Evolutionary conservation across 2,797 vertebrate species (phyloP), one percentile per base, ranked within the genome.

Genomic region (Lacerta bilineata): DNA sequence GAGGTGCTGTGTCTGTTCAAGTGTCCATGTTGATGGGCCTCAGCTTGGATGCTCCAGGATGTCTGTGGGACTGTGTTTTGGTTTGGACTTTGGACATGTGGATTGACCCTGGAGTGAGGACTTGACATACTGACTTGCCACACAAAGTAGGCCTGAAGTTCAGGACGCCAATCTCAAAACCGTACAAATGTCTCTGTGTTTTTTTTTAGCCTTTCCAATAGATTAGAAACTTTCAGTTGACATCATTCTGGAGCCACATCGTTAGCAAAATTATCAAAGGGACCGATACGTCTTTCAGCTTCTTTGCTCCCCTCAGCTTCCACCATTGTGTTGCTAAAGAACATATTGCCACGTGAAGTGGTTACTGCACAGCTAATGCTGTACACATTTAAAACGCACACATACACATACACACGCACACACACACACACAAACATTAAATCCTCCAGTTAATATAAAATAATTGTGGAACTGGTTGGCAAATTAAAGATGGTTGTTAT

Each of bases 401-500:
- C 77, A n/a, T 41, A 46, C 23, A 68, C 39, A 39, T 6, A 91
- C 4, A 76, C 15, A 33, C 36, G 79, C n/a, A 33, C 33, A 33
- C 33, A 39, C 33, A 33, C 77, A 29, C 77, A 46, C 23, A 69
- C 41, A 43, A 13, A 92, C 4, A 79, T 8, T 89, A 94, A 95
- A 95, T 91, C 39, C 72, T 92, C 85, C 90, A 87, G 87, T 92
- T 95, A 95, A 91, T 88, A 55, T 91, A 94, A 94, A 94, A 94
- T 93, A 95, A 95, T 93, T 92, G 94, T 92, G 88, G 89, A 96
- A 96, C 93, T 93, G 91, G 91, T 91, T 96, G 94, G 96, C 94
- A 94, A 97, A 97, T 96, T 97, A 97, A 96, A 97, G 95, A 96
- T 93, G 95, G 96, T 96, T 95, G 95, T 96, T 97, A 97, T 93